Conservation (phyloP, 2,113 vertebrate species). For the Cettia cetti region DNA sequence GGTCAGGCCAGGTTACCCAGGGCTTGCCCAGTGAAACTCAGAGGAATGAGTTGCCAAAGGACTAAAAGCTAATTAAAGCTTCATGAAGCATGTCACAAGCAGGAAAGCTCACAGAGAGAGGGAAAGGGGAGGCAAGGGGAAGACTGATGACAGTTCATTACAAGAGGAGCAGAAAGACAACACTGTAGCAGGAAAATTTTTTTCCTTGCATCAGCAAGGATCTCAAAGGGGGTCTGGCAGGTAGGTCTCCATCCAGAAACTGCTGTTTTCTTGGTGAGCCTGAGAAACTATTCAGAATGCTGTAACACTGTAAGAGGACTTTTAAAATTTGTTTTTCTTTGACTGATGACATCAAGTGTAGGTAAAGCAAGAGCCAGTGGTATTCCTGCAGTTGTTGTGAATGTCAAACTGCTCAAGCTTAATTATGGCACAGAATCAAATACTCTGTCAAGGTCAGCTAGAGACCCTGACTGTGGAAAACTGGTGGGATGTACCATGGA, state of each 20-base stretch:
- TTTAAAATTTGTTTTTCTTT: neutral
- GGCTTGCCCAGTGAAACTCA: neutral
- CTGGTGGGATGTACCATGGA: neutral
- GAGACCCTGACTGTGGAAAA: neutral
- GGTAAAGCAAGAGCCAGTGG: neutral
- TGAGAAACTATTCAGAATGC: neutral
- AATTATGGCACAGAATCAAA: neutral
- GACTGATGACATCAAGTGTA: neutral
- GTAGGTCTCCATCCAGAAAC: neutral
- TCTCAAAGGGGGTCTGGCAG: neutral
- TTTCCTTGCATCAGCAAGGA: neutral
- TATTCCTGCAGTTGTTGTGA: neutral
- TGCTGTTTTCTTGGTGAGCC: neutral
- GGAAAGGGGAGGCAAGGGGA: neutral
- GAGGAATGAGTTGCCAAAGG: neutral
- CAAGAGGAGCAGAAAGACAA: neutral
- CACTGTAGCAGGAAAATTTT: neutral
- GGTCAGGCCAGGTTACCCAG: neutral
- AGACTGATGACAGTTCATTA: neutral
- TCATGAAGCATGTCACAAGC: constrained; percentile 20
- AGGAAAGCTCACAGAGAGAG: neutral
- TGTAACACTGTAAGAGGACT: neutral
- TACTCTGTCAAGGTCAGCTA: neutral
- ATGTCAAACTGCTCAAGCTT: neutral
- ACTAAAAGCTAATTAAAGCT: constrained; percentile 28